Evolutionary conservation across 2,797 vertebrate genomes (phyloP), one percentile per base, ranked within the genome.

Genomic region (Steatocranus sp.): DNA sequence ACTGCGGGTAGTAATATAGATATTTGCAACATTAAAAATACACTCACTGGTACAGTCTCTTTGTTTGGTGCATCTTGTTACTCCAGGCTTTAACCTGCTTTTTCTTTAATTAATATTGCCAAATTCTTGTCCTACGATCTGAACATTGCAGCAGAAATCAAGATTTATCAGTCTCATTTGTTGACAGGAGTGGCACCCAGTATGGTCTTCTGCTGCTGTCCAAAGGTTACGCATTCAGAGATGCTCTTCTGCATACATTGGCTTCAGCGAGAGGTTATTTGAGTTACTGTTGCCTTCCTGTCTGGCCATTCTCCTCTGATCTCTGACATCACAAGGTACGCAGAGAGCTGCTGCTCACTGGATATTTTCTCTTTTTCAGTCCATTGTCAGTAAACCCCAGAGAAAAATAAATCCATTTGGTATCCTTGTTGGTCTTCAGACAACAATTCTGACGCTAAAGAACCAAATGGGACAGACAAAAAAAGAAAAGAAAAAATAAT

Each of bases 101-200:
- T 43, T 70, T 3, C 20, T 18, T 58, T 32, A 58, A 38, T 38
- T 38, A 38, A 30, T 54, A 54, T 11, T 61, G 6, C 6, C 30
- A 61, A n/a, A 34, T 34, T 11, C 56, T 61, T 0, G 2, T 2
- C 3, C 1, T 70, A 70, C 4, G 2, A 70, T 46, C 23, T 25
- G 15, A 46, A 46, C 41, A 4, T 17, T 38, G 20, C 15, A 25
- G 20, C 14, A 70, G 38, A 46, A 70, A 20, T 63, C 17, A 18
- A 11, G 66, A 27, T 11, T 43, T 7, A 68, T 18, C 23, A 8
- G 66, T 2, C 15, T 27, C 0, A 27, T 46, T 27, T 1, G 20
- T 23, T 7, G 38, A 27, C 66, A 8, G 38, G 2, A 70, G 23
- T 3, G 38, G 23, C 0, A 2, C 23, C 38, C 20, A 1, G 15